A percentile compares a stretch with the other conserved stretches of the same genome.
These are phyloP conservation scores for Rotaria magnacalcarata DNA, from an alignment of 2,888 invertebrate genomes.

Conservation along the genomic window DNA sequence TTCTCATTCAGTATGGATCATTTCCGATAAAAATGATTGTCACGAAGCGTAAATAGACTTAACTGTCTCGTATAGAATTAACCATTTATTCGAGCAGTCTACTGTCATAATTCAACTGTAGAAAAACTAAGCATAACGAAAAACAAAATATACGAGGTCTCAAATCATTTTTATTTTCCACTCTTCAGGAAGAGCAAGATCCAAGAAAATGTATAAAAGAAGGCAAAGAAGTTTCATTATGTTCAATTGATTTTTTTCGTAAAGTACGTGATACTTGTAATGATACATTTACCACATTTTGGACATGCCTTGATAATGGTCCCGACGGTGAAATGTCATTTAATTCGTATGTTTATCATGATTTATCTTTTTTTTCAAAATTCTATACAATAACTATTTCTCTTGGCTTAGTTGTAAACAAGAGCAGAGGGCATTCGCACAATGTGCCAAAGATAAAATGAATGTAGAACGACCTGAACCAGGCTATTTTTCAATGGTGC, in stretches of 20 bases:
- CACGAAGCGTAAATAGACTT: too few species aligned
- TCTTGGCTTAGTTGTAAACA: conserved; percentile 29
- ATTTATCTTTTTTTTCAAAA: neutral
- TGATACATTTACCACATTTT: conserved; percentile 77
- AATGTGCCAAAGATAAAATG: conserved; percentile 45
- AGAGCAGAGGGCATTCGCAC: conserved; percentile 38
- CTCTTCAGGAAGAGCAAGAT: conserved; percentile 69
- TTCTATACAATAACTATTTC: neutral
- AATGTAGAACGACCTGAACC: conserved; percentile 44
- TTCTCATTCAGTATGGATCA: too few species aligned
- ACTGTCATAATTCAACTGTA: too few species aligned
- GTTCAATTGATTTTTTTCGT: conserved; percentile 80
- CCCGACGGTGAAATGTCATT: neutral
- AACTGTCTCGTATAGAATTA: too few species aligned
- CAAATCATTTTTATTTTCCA: conserved; percentile 55
- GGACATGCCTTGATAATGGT: conserved; percentile 71
- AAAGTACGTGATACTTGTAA: conserved; percentile 78
- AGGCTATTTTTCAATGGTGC: conserved; percentile 39
- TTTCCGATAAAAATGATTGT: too few species aligned
- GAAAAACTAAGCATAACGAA: too few species aligned
- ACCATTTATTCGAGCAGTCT: too few species aligned
- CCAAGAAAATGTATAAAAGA: conserved; percentile 79
- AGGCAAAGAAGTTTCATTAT: conserved; percentile 85
- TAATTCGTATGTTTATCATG: conserved; percentile 8
- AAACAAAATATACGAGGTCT: too few species aligned